Evolutionary conservation across 2,888 invertebrate genomes (phyloP).

Genomic region (Amiota communis): DNA sequence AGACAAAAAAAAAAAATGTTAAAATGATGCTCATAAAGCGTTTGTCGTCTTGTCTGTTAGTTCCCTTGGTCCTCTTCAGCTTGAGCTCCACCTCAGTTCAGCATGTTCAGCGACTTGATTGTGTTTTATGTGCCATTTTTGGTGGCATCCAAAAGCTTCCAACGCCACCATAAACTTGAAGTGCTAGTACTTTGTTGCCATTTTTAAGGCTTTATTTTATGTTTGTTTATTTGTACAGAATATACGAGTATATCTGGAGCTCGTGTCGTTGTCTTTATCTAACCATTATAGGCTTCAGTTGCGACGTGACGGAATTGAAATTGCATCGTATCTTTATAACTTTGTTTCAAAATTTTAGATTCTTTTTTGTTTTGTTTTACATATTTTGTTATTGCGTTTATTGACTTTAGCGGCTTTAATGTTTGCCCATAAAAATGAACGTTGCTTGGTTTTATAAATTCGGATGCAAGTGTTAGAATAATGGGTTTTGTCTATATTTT

Average conservation of each 20-base stretch:
- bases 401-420: conserved; percentile 8
- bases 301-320: conserved; percentile 7
- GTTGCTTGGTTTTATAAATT: conserved; percentile 2
- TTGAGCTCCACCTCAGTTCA: background rate
- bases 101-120: background rate
- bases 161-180: background rate
- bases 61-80: background rate
- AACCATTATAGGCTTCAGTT: background rate
- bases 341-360: conserved; percentile 28
- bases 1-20: conserved; percentile 14
- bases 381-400: conserved; percentile 10
- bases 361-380: conserved; percentile 9
- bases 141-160: background rate
- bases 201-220: conserved; percentile 22
- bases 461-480: background rate
- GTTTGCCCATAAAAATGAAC: conserved; percentile 1
- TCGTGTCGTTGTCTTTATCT: too few species aligned
- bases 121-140: conserved; percentile 6
- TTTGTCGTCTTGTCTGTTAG: background rate
- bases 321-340: conserved; percentile 17
- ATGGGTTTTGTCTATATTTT: too few species aligned
- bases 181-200: conserved; percentile 2
- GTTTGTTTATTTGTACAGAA: conserved; percentile 9
- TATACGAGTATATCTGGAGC: background rate
- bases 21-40: conserved; percentile 24